Percentiles rank a stretch among this genome's conserved stretches.
Conservation (phyloP, 2,797 vertebrate species). For the Enteromius treurensis region DNA sequence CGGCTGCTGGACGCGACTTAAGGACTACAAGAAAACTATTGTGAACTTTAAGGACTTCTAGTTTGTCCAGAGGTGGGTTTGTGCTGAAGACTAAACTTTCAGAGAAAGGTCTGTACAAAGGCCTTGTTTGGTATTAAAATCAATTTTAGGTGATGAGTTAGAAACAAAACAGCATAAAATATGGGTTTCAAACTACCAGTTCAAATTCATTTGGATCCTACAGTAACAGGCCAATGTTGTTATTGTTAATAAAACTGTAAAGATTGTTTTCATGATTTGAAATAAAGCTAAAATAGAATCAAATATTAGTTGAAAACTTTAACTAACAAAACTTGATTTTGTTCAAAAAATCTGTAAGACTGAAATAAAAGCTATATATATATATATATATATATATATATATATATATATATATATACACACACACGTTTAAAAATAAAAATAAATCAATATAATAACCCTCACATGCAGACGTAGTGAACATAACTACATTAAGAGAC, state of each 20-base stretch:
- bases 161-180: not conserved
- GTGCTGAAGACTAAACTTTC: not conserved
- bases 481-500: not conserved
- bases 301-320: not conserved
- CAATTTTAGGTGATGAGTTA: not conserved
- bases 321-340: not conserved
- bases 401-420: not conserved
- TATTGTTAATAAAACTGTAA: not conserved
- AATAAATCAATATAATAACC: not conserved
- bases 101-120: not conserved
- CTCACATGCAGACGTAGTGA: not conserved
- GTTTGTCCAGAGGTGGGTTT: not conserved
- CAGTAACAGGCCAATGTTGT: not conserved
- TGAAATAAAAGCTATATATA: not conserved
- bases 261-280: not conserved
- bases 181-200: not conserved
- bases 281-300: not conserved
- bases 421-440: not conserved
- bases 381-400: too few species aligned
- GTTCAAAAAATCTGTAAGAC: not conserved
- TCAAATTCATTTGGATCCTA: not conserved
- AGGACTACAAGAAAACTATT: slow-evolving; percentile 1
- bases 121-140: slow-evolving; percentile 8
- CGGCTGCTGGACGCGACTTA: slow-evolving; percentile 28
- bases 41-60: slow-evolving; percentile 2